Evolutionary conservation across 2,888 invertebrate genomes (phyloP), one percentile per base, ranked within the genome.

Genomic region (Arrhopalites spinosus): DNA sequence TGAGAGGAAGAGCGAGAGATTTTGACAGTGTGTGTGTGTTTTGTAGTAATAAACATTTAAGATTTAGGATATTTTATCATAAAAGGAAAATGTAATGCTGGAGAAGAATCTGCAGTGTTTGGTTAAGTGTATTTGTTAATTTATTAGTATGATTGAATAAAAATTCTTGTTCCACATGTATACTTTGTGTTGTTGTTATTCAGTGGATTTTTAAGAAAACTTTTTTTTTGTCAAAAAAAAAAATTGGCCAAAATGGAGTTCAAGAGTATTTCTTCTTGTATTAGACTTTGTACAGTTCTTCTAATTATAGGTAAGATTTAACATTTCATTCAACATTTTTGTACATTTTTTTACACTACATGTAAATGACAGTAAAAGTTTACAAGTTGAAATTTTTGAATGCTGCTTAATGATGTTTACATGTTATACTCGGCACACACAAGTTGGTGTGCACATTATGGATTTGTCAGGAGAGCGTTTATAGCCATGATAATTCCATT

Each of bases 251-350:
- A 70, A 27, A 70, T 70, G 70, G 50, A 70, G 70, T 70, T 50
- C 56, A 70, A 53, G 70, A 53, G 36, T 56, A 56, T 56, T 70
- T 56, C 56, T 45, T 76, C 36, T 45, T 73, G 29, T 27, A 50
- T 68, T 25, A 64, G 67, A 61, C 68, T 76, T 73, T 73, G 69
- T 76, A 69, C 76, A 76, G 50, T 69, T 67, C 72, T 76, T 64
- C 73, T 76, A 67, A 73, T 76, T 61, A n/a, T 73, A 76, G 68
- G 76, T 76, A 59, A 76, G n/a, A 69, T 47, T 27, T 7, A 61
- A 25, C 25, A 27, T 27, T 23, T 25, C 20, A 61, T 27, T 27
- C 23, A 5, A 20, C 17, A 8, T 53, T 17, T 25, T 27, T 27
- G 3, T 61, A 3, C 59, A 25, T 23, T 61, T 3, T 61, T 61